Conservation (phyloP, 2,888 invertebrate genomes). For the Chrysodeixis includens region DNA sequence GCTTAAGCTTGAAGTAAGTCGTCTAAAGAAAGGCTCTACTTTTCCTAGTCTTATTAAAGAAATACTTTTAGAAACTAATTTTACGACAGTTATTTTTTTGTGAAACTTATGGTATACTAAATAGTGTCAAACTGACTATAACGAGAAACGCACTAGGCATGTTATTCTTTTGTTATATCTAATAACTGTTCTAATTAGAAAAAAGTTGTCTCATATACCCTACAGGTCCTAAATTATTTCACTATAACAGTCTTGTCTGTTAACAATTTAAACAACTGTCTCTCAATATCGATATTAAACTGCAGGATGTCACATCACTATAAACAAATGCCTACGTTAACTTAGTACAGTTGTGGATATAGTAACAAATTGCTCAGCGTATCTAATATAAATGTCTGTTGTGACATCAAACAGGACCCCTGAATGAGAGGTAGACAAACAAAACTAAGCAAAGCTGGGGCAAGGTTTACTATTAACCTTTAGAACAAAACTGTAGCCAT, state of each 20-base stretch:
- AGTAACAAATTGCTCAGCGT: conserved; percentile 9
- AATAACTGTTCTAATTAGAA: no score
- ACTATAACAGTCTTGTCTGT: no score
- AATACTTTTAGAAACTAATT: no score
- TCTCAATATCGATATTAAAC: background rate
- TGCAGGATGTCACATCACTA: conserved; percentile 5
- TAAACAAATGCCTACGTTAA: conserved; percentile 25
- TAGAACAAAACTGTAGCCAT: no score
- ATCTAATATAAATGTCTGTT: conserved; percentile 6
- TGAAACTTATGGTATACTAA: no score
- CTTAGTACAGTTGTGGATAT: conserved; percentile 9
- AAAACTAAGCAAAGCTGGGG: conserved; percentile 3
- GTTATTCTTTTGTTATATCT: no score
- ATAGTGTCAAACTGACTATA: no score
- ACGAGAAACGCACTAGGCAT: no score
- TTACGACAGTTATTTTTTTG: no score
- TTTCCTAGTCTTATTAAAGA: background rate
- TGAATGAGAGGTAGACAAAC: conserved; percentile 1
- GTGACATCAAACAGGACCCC: background rate
- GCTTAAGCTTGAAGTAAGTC: background rate
- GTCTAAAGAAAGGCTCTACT: background rate
- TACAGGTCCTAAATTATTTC: no score
- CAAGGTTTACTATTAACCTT: background rate
- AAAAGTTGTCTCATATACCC: no score
- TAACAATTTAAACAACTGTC: no score